A percentile compares a stretch with the other conserved stretches of the same genome.
Conservation (phyloP, 2,113 vertebrate species). For the Tenrec ecaudatus region DNA sequence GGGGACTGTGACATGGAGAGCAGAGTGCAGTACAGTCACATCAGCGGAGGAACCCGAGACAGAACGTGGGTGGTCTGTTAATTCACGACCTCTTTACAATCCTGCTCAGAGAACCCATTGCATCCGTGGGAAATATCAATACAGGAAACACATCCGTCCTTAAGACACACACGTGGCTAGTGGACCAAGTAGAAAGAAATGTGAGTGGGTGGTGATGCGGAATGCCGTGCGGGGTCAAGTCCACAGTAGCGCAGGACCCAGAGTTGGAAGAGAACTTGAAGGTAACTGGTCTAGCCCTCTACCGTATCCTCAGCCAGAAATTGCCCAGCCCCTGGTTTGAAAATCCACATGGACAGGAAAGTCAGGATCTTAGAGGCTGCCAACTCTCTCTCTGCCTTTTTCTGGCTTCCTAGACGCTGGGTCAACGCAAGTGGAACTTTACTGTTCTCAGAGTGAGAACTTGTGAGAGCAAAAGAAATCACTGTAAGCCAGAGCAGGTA, state of each 20-base stretch:
- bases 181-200: constrained; percentile 55
- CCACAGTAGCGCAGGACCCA: neutral
- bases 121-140: constrained; percentile 60
- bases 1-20: neutral
- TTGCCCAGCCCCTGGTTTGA: neutral
- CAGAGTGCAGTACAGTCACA: constrained; percentile 14
- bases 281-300: neutral
- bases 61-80: constrained; percentile 49
- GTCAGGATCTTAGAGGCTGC: neutral
- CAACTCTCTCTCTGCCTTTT: neutral
- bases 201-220: constrained; percentile 39
- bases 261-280: neutral
- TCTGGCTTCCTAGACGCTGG: constrained; percentile 2
- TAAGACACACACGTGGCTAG: constrained; percentile 61
- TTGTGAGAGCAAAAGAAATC: neutral
- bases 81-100: constrained; percentile 41
- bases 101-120: constrained; percentile 36
- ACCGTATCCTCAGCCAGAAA: neutral
- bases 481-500: too few relatives aligned
- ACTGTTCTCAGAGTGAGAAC: neutral
- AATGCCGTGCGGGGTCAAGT: neutral
- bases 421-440: neutral
- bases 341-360: neutral
- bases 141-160: constrained; percentile 60
- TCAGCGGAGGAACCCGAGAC: constrained; percentile 49